These are phyloP conservation scores for Palythoa grandiflora DNA, from an alignment of 92 coral and sea anemone species.

Conservation along the genomic window DNA sequence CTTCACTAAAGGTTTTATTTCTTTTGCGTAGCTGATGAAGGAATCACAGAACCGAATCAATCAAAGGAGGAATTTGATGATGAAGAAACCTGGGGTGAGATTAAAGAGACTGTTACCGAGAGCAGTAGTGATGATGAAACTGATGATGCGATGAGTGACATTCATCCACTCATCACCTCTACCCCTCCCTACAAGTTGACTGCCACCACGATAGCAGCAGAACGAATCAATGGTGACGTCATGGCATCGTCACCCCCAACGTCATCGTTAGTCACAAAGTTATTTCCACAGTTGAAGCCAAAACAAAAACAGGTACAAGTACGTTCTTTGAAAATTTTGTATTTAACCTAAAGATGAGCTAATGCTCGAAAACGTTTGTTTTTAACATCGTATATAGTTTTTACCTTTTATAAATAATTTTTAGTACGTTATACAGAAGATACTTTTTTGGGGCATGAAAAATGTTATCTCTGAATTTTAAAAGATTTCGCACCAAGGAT, in stretches of 20 bases:
- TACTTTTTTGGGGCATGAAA: too few species aligned
- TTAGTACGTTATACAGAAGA: too few species aligned
- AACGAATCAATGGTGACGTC: conserved; percentile 7
- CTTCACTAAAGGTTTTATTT: neutral
- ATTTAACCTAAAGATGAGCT: neutral
- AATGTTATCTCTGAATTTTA: too few species aligned
- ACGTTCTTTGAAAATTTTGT: neutral
- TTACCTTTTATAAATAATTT: too few species aligned
- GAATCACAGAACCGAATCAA: neutral
- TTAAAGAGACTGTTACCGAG: conserved; percentile 67
- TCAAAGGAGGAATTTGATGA: conserved; percentile 82
- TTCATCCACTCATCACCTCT: conserved; percentile 62
- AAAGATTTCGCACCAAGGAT: too few species aligned
- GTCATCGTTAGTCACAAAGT: conserved; percentile 90
- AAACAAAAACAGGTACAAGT: conserved; percentile 56
- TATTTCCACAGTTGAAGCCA: conserved; percentile 93
- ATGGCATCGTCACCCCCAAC: conserved; percentile 93
- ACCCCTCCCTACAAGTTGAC: conserved; percentile 41
- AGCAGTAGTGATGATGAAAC: conserved; percentile 67
- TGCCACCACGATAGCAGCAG: neutral
- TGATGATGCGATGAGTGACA: conserved; percentile 80
- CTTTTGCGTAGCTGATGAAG: neutral
- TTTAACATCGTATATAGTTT: neutral
- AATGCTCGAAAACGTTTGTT: neutral
- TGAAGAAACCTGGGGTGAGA: conserved; percentile 89